Base-by-base conservation (phyloP, 2,888 invertebrate genomes). In the Heteromurus nitidus region DNA sequence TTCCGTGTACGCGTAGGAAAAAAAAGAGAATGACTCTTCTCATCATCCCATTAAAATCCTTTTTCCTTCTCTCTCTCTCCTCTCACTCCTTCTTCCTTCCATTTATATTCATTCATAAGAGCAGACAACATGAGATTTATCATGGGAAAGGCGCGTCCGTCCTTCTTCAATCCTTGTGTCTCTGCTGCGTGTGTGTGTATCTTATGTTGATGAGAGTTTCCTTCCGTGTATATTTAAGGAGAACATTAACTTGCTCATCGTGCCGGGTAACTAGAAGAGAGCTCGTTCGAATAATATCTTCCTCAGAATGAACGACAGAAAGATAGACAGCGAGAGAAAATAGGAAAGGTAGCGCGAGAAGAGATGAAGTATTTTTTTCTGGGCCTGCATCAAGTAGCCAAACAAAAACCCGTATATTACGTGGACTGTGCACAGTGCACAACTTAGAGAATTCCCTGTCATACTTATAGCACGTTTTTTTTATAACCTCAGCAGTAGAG, bases 221-320 rank as follows among this genome's bases (percentile, higher is more conserved):
- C 53, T 75, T 73, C 36, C 50, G 50, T 28, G 55, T 58, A 28
- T 67, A 67, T 60, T 74, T 74, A 64, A 53, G 20, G 28, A 55
- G 55, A 75, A 67, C 67, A 75, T 67, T 75, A 75, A 65, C 75
- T 67, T 75, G 58, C 75, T 75, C 67, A 67, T 55, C 75, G 36
- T 74, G 64, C 50, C 22, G 55, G 26, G 28, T 62, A 62, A 73
- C 60, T 44, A 36, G 73, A n/a, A n/a, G n/a, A 62, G 22, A 67
- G 36, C 74, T 64, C 64, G 65, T 75, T 67, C 75, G 50, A 55
- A 55, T 42, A 65, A 50, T 55, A 22, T 53, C 22, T 62, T 62
- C 28, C 28, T 47, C 36, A 64, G 53, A 72, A 72, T 72, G 73
- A 73, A 30, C 22, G 70, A 58, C 55, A 70, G 58, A 7, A 31